Percentiles rank a stretch among this genome's conserved stretches.
Conservation (phyloP, 1,140 invertebrate species). For the Euura lappo region DNA sequence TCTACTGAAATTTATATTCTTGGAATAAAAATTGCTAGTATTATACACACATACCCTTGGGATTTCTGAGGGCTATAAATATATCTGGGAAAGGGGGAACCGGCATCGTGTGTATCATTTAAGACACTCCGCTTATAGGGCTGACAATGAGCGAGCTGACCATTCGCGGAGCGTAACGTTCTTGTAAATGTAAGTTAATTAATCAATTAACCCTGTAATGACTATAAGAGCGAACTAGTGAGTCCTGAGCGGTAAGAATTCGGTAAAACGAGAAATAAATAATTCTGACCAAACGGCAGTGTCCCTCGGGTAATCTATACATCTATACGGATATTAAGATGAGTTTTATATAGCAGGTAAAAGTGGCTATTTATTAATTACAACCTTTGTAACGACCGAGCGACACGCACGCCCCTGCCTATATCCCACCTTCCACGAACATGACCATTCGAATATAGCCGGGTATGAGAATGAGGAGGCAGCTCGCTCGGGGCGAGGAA, state of each 20-base stretch:
- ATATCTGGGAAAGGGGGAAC: too few species aligned
- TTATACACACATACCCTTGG: too few species aligned
- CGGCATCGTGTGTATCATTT: too few species aligned
- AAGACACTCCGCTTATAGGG: too few species aligned
- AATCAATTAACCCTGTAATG: constrained; percentile 16
- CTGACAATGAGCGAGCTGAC: too few species aligned
- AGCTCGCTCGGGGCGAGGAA: background rate
- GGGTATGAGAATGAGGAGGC: background rate
- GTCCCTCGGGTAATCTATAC: background rate
- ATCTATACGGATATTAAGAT: background rate
- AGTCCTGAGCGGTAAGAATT: background rate
- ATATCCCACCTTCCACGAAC: too few species aligned
- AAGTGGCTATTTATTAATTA: constrained; percentile 5
- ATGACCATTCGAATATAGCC: too few species aligned
- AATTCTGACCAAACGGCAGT: background rate
- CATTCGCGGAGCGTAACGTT: too few species aligned
- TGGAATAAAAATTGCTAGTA: too few species aligned
- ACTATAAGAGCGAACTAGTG: background rate
- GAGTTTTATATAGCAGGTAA: background rate
- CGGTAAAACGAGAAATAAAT: background rate
- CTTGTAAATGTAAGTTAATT: constrained; percentile 12
- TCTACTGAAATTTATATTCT: too few species aligned
- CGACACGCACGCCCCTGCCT: background rate
- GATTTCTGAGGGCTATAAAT: too few species aligned
- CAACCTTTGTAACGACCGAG: background rate